Evolutionary conservation across 2,113 vertebrate species (phyloP), one percentile per base, ranked within the genome.

Genomic region (Odontophorus gujanensis): DNA sequence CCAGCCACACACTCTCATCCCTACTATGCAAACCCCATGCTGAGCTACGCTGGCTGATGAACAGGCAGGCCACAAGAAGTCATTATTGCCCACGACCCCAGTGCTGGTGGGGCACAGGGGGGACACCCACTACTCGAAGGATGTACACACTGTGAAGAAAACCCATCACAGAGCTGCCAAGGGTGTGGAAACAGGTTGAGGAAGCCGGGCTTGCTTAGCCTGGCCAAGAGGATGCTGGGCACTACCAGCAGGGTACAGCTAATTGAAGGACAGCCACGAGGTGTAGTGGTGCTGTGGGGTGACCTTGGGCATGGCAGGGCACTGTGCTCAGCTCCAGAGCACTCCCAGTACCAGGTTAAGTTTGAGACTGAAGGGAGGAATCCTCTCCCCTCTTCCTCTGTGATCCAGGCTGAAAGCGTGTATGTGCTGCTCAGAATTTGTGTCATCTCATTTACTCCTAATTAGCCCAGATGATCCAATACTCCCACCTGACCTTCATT

Each of bases 401-500:
- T 28, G 20, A 47, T 12, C 50, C 7, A 68, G 62, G 78, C 62
- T 20, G 30, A n/a, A 73, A 51, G 58, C 0, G 2, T 9, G 13
- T 21, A 5, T 43, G 76, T 65, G 12, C 58, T 20, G 24, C 79
- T 65, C 58, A 11, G 34, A 85, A 90, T 76, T 73, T 24, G n/a
- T 6, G 2, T 19, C 79, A 4, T 10, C 72, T 45, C 14, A 85
- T 85, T 90, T 55, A 73, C 67, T 90, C 53, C 5, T 38, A 34
- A 85, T 87, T 80, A 90, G 92, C 76, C n/a, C 25, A 50, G 73
- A 59, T 47, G 83, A 90, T 71, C 65, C 21, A 66, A 62, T 50
- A 77, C 51, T 71, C 69, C 34, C 25, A 71, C 61, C 65, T 81
- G 89, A 88, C 65, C 86, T 71, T 42, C 48, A 81, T 88, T 96